A percentile compares a stretch with the other conserved stretches of the same genome.
Evolutionary conservation across 2,113 vertebrate genomes (phyloP).

Genomic region (Condylura cristata): DNA sequence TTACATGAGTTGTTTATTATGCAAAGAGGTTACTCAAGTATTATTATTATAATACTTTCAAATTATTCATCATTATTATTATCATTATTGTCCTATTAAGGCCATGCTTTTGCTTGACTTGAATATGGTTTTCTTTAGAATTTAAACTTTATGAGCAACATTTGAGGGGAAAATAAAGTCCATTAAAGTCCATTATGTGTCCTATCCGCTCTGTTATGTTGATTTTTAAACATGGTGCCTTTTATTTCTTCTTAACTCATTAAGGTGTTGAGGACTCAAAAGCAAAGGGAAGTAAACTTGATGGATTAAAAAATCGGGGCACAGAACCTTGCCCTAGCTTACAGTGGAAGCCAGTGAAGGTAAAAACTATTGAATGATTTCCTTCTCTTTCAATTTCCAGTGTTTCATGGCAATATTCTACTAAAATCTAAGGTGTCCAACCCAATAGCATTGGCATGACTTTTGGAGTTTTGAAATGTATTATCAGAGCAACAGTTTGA

Average conservation of each 20-base stretch:
- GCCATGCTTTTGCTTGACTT: constrained; percentile 5
- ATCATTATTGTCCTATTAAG: constrained; percentile 30
- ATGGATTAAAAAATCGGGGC: not conserved
- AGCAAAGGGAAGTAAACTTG: not conserved
- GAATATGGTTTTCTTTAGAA: constrained; percentile 49
- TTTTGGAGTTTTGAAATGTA: not conserved
- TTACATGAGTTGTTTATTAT: not conserved
- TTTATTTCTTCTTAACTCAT: not conserved
- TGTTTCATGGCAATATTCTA: not conserved
- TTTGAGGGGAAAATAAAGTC: not conserved
- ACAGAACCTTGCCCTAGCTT: not conserved
- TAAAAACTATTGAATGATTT: not conserved
- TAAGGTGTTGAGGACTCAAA: not conserved
- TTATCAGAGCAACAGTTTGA: not conserved
- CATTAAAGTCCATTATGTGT: not conserved
- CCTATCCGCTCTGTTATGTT: not conserved
- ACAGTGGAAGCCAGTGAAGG: not conserved
- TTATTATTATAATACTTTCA: no score
- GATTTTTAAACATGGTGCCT: not conserved
- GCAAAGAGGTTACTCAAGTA: not conserved
- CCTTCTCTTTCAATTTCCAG: not conserved
- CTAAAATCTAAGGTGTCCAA: not conserved
- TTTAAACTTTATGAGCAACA: constrained; percentile 1
- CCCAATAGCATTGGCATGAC: not conserved
- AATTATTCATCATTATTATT: constrained; percentile 41